These are phyloP conservation scores for Mormyrus iriodes DNA, from an alignment of 2,113 vertebrate species.

Conservation along the genomic window DNA sequence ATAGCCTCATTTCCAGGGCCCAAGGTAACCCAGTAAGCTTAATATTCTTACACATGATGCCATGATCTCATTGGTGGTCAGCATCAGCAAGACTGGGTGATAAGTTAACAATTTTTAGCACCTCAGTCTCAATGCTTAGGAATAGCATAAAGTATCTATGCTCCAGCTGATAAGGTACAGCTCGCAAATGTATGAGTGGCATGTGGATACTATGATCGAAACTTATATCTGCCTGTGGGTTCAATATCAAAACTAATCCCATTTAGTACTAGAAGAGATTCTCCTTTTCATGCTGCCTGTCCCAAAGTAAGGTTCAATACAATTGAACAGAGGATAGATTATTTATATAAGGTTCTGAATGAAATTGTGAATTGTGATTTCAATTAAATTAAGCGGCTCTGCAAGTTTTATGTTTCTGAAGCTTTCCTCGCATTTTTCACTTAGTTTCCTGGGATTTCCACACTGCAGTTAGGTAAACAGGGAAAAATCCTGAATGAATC, in stretches of 20 bases:
- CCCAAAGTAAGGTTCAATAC: not conserved
- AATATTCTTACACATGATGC: not conserved
- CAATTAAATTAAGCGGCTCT: not conserved
- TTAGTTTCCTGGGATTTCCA: not conserved
- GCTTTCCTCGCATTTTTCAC: not conserved
- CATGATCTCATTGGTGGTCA: not conserved
- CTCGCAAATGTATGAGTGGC: not conserved
- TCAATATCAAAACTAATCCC: not conserved
- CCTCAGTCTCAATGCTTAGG: constrained; percentile 24
- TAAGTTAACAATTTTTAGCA: constrained; percentile 14
- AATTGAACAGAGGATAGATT: not conserved
- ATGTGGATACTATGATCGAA: not conserved
- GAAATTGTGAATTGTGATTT: not conserved
- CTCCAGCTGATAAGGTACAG: not conserved
- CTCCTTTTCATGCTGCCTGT: not conserved
- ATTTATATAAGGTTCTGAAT: not conserved
- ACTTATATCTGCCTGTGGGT: not conserved
- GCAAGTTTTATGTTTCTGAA: not conserved
- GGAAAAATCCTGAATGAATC: not conserved
- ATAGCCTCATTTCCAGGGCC: not conserved
- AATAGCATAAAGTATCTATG: not conserved
- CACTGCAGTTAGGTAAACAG: not conserved
- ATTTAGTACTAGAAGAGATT: not conserved
- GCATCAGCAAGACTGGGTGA: no score
- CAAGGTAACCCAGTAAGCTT: not conserved